Evolutionary conservation across 2,797 vertebrate species (phyloP), one percentile per base, ranked within the genome.

Genomic region (Rousettus madagascariensis): DNA sequence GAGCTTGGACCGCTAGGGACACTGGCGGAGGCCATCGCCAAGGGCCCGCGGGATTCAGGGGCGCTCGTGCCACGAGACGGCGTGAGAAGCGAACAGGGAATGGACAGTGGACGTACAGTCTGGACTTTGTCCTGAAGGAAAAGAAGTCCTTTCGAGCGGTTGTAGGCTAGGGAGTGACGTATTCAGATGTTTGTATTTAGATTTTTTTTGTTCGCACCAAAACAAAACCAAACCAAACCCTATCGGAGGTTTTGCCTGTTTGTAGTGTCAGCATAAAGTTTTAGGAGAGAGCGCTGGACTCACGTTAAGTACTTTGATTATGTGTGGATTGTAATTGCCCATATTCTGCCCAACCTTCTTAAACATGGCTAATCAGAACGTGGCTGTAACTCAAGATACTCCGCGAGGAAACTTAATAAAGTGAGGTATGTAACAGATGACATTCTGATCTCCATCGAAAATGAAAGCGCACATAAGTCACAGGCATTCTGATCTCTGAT

Each of bases 341-440:
- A 43, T 59, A 69, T 86, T 95, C 83, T 89, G 86, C 49, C 66
- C 85, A 66, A 90, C 66, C 84, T 74, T 85, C 94, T 63, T 86
- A 95, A 97, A 94, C 84, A 85, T 3, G 36, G 71, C 65, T 94
- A 96, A 96, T 63, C 94, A 93, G 83, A 95, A 90, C 85, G 24
- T 78, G 83, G n/a, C 84, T 88, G 59, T 77, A 95, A 95, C 51
- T 94, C 80, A 94, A 94, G 94, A 89, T 61, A 89, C 57, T 90
- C n/a, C 15, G 38, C 20, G 46, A 93, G 68, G 79, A 95, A 94
- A 94, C 95, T 83, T 85, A 91, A 86, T 77, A 74, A 96, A 93
- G 26, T 69, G 51, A 59, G 85, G 90, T 41, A 91, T 77, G 79
- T 51, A 86, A 72, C 66, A 95, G 91, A 97, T 78, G 91, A 90